Evolutionary conservation across 2,888 invertebrate genomes (phyloP).

Genomic region (Idaea dimidiata): DNA sequence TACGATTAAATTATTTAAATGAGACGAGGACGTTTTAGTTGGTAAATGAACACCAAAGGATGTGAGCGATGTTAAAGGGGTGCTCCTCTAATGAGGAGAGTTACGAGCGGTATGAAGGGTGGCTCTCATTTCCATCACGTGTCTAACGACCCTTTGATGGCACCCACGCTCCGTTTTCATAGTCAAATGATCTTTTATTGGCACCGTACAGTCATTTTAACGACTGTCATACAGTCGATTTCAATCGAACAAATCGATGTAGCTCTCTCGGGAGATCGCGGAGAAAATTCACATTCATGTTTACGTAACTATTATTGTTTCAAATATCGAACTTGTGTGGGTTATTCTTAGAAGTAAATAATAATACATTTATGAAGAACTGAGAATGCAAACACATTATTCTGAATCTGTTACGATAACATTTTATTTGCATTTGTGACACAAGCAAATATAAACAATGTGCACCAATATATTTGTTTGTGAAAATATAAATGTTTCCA

Average conservation of each 20-base stretch:
- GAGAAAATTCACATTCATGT: conserved; percentile 7
- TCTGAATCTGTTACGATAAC: background rate
- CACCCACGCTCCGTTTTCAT: conserved; percentile 25
- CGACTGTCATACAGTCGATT: conserved; percentile 17
- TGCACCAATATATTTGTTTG: background rate
- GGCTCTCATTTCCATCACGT: conserved; percentile 32
- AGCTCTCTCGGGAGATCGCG: conserved; percentile 8
- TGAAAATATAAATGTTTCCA: too few relatives aligned
- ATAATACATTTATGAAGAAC: background rate
- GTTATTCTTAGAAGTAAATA: background rate
- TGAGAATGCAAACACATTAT: background rate
- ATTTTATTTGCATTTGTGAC: background rate
- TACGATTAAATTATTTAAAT: conserved; percentile 16
- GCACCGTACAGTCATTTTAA: conserved; percentile 21
- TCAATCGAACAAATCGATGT: conserved; percentile 21
- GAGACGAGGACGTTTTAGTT: conserved; percentile 16
- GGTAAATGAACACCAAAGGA: conserved; percentile 14
- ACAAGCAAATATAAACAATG: background rate
- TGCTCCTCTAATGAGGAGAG: conserved; percentile 27
- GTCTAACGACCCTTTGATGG: conserved; percentile 42
- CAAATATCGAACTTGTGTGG: conserved; percentile 4
- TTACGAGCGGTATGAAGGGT: conserved; percentile 31
- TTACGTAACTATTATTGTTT: conserved; percentile 17
- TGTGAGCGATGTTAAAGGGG: background rate
- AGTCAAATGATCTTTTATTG: conserved; percentile 17